Evolutionary conservation across 2,888 invertebrate genomes (phyloP), one percentile per base, ranked within the genome.

Genomic region (Acanthosepion pharaonis): DNA sequence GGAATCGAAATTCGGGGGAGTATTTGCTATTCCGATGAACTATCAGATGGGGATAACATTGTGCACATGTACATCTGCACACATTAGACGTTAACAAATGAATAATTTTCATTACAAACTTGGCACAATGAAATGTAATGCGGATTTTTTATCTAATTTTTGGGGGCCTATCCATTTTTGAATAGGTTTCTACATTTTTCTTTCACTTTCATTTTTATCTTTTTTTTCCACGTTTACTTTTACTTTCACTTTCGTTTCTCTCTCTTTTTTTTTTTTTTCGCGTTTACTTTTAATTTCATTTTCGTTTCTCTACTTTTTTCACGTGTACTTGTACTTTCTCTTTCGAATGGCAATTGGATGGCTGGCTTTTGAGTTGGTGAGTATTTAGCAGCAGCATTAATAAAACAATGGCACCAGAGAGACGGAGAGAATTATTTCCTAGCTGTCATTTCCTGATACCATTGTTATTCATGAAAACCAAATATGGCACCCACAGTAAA

Each of bases 311-410:
- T 1, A 18, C 6, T 28, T 28, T 78, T 78, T n/a, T 78, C 28
- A 28, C 28, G n/a, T 78, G 9, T 78, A 55, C 55, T 55, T 55
- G 15, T 55, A 55, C 55, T 55, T 59, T 59, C 59, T 59, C 23
- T 59, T 59, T 59, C 59, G 59, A 59, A 59, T 59, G 20, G 59
- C 59, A 59, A 59, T 59, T 59, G 59, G 23, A 23, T 59, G 59
- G 23, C 59, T 78, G n/a, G n/a, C 78, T 78, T 78, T 78, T n/a
- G 78, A 78, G 78, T 78, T 78, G n/a, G 78, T 78, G 78, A 78
- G 78, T 78, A 78, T 78, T 78, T 78, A 78, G 78, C 78, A 78
- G 78, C 78, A 33, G 78, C 78, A 78, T 78, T 78, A 78, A 78
- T n/a, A 33, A 78, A 78, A 78, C 78, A 78, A 78, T 78, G 78